Evolutionary conservation across 2,113 vertebrate genomes (phyloP), one percentile per base, ranked within the genome.

Genomic region (Oryzias woworae): DNA sequence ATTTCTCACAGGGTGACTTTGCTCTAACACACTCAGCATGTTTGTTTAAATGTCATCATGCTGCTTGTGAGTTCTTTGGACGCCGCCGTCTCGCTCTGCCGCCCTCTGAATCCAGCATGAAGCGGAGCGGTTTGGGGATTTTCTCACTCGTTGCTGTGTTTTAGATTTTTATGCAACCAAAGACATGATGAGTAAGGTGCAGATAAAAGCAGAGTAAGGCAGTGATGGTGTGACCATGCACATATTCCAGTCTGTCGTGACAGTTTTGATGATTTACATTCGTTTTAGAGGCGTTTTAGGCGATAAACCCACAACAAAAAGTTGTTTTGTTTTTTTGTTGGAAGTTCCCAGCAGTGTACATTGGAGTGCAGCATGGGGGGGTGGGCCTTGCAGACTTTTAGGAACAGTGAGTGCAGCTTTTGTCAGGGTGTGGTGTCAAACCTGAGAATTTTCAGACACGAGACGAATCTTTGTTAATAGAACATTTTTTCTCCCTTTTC

Each of bases 161-260:
- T 69, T 62, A 45, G 60, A 56, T 31, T 71, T 53, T 64, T 84
- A 69, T 78, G 52, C 84, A 84, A 90, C 90, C 90, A 92, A 90
- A 91, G 85, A 91, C 70, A 66, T 76, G 75, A 75, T 20, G 75
- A 58, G 68, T 18, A 23, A 28, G 5, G 5, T 15, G 18, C 56
- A 5, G 58, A 77, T 41, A 50, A 57, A 66, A 50, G 65, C 58
- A 15, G 45, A 51, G 2, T 68, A 20, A 53, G 31, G 58, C 6
- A 8, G 4, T 56, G 69, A n/a, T 58, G 47, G 46, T 66, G 65
- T 66, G 66, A 52, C 66, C 43, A 43, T 61, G 28, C 51, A 62
- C 49, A 45, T 64, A 63, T 75, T 63, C 58, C 50, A 62, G 52
- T 14, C 70, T 26, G 51, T 51, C 41, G 44, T 28, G 17, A 51